These are phyloP conservation scores for Cebidichthys violaceus DNA, from an alignment of 2,113 vertebrate species.

Conservation along the genomic window DNA sequence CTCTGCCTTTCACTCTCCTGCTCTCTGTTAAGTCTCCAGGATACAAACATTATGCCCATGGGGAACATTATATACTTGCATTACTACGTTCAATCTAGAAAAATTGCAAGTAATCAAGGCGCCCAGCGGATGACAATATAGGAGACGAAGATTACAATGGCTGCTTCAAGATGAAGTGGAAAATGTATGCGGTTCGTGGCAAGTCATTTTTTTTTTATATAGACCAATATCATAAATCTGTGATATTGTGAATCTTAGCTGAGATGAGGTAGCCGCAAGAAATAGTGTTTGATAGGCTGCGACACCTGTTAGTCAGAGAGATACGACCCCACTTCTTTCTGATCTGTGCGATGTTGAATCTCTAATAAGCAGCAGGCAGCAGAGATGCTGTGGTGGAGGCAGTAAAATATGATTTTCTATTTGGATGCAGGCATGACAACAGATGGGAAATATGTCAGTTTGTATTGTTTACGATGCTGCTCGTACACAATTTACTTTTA, in stretches of 20 bases:
- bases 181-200: not conserved
- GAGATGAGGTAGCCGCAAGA: slow-evolving; percentile 23
- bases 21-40: not conserved
- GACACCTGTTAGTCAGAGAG: slow-evolving; percentile 34
- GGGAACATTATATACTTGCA: not conserved
- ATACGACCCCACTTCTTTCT: not conserved
- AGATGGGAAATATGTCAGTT: not conserved
- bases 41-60: not conserved
- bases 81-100: not conserved
- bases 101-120: not conserved
- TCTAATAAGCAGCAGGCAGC: not conserved
- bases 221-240: not conserved
- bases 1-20: not conserved
- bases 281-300: slow-evolving; percentile 17
- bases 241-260: not conserved
- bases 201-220: not conserved
- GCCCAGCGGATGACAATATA: not conserved
- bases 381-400: not conserved
- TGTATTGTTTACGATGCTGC: not conserved
- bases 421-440: not conserved
- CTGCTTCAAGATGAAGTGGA: not conserved
- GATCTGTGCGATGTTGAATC: slow-evolving; percentile 2
- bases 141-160: not conserved
- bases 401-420: not conserved
- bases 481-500: not conserved